A percentile compares a stretch with the other conserved stretches of the same genome.
Conservation (phyloP, 1,140 invertebrate species). For the roundworm (Caenorhabditis elegans) region DNA sequence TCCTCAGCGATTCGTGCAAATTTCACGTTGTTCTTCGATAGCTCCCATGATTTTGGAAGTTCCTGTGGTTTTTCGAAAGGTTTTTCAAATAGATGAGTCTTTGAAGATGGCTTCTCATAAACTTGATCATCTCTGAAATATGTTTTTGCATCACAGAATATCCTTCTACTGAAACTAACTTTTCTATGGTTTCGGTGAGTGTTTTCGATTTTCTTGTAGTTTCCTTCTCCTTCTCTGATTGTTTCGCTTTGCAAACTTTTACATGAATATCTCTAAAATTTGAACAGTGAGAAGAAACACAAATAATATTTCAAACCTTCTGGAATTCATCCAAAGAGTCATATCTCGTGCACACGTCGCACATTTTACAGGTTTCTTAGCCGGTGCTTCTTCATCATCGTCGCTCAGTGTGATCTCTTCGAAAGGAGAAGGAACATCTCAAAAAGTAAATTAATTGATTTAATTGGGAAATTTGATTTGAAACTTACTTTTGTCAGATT, state of each 20-base stretch:
- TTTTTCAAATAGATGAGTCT: background rate
- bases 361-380: background rate
- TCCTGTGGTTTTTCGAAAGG: background rate
- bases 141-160: background rate
- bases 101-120: too few relatives aligned
- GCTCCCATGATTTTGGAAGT: background rate
- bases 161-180: background rate
- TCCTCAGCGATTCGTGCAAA: background rate
- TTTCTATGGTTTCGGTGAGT: background rate
- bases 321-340: background rate
- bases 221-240: background rate
- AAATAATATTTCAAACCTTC: background rate
- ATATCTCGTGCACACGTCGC: background rate
- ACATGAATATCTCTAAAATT: background rate
- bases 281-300: too few relatives aligned
- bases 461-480: too few relatives aligned
- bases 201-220: background rate
- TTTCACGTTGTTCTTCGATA: background rate
- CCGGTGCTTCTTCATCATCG: background rate
- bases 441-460: too few relatives aligned
- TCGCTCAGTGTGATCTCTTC: constrained; percentile 21
- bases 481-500: background rate
- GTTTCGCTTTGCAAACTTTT: background rate
- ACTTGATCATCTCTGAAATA: background rate
- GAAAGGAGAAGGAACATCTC: background rate